Base-by-base conservation (phyloP, 2,888 invertebrate species). In the Meghimatium bilineatum region DNA sequence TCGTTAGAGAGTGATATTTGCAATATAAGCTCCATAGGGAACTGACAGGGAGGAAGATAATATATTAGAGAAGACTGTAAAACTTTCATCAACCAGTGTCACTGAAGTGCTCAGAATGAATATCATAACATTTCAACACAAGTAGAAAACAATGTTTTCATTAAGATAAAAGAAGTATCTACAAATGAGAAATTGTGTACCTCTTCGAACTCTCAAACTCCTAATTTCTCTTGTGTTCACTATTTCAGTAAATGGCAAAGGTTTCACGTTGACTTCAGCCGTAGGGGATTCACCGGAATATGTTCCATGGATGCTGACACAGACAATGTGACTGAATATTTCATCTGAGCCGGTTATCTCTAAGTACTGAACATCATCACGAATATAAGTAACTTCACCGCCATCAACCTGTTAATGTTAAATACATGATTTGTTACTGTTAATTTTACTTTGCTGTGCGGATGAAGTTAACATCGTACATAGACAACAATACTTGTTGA, bases 211-310 rank as follows among this genome's bases (percentile, higher is more conserved):
- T 23, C 76, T 76, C 29, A 76, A 0, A 36, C 76, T 76, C 32
- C 76, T 76, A 26, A 76, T 76, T 23, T 76, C 76, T 36, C 76
- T 76, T 3, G 76, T 76, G 32, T 52, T 60, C 20, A 76, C 76
- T 2, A 56, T 12, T 36, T 38, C 38, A 23, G 36, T 23, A 10
- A 10, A 26, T 8, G 71, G 36, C 26, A 38, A n/a, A 23, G 38
- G 71, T 38, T 36, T 71, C 1, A 71, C 26, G 26, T 20, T 20
- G 6, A 71, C 26, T 26, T 36, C 26, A 10, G 26, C 71, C 10
- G 0, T 17, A 5, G 71, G 71, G 12, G 26, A 6, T 38, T 71
- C 38, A 23, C 38, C 71, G 23, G 36, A 38, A 29, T 71, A 71
- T 26, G 38, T 71, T 38, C 71, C 71, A 56, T 14, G 36, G 38